Conservation (phyloP, 35 echinoderm and acorn worm species). For the Amphiura filiformis region DNA sequence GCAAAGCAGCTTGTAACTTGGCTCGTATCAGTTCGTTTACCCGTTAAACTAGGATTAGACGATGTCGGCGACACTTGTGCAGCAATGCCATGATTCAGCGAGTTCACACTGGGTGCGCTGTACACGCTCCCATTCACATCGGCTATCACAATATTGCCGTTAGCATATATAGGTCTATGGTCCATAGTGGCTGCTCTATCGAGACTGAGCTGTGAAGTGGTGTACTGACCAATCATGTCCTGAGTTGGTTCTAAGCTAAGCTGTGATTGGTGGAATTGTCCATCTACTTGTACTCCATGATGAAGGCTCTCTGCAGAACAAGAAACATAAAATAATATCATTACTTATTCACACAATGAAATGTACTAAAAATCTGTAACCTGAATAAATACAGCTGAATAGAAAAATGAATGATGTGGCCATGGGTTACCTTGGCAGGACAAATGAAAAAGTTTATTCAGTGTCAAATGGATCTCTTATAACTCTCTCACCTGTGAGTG, state of each 20-base stretch:
- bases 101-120: slow-evolving; percentile 75
- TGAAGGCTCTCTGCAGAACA: slow-evolving; percentile 68
- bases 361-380: too few species aligned
- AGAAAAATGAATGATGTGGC: too few species aligned
- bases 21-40: slow-evolving; percentile 68
- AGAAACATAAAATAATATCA: too few species aligned
- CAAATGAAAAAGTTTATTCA: too few species aligned
- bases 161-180: slow-evolving; percentile 23
- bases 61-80: slow-evolving; percentile 67
- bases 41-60: slow-evolving; percentile 80
- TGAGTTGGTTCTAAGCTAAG: slow-evolving; percentile 54
- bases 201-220: slow-evolving; percentile 76
- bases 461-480: too few species aligned
- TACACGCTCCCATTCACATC: slow-evolving; percentile 71
- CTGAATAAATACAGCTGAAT: too few species aligned
- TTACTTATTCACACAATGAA: too few species aligned
- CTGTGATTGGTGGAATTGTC: slow-evolving; percentile 65
- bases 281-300: slow-evolving; percentile 43
- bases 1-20: slow-evolving; percentile 51
- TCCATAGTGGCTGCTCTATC: slow-evolving; percentile 69
- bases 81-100: slow-evolving; percentile 64
- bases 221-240: slow-evolving; percentile 52
- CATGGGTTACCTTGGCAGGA: too few species aligned
- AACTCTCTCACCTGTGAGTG: too few species aligned
- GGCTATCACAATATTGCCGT: slow-evolving; percentile 53